phyloP scores from a whole-genome alignment of 2,888 invertebrate genomes.

The Amphipoea oculea region DNA sequence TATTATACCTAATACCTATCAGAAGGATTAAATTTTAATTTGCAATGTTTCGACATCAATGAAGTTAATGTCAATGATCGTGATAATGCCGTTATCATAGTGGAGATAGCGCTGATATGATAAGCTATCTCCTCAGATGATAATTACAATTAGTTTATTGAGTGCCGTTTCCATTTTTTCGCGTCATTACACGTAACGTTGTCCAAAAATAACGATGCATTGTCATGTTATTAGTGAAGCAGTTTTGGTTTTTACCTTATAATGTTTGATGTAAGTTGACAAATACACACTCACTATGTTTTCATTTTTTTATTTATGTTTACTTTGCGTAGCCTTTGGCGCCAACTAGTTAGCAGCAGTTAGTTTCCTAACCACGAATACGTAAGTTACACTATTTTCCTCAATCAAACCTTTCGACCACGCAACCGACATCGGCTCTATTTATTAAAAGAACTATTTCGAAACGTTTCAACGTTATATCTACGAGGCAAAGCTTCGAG shows the following conservation, averaged over 20 bases:
- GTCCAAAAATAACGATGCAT: conserved; percentile 11
- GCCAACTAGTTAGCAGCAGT: background rate
- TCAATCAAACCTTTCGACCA: conserved; percentile 25
- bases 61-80: conserved; percentile 39
- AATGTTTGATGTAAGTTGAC: background rate
- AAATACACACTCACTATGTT: conserved; percentile 7
- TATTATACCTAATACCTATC: background rate
- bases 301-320: background rate
- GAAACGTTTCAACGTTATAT: conserved; percentile 14
- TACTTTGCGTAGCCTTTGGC: background rate
- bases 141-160: conserved; percentile 26
- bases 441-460: conserved; percentile 18
- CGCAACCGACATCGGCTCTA: conserved; percentile 13
- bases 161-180: background rate
- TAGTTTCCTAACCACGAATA: conserved; percentile 3
- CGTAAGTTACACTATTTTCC: conserved; percentile 29
- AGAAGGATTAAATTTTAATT: conserved; percentile 23
- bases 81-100: conserved; percentile 27
- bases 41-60: conserved; percentile 32
- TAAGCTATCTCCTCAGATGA: conserved; percentile 18
- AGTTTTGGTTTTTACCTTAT: conserved; percentile 20
- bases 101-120: conserved; percentile 24
- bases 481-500: background rate
- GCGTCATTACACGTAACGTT: conserved; percentile 12
- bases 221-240: background rate